Evolutionary conservation across 2,113 vertebrate species (phyloP).

Genomic region (Phalacrocorax brasilianus): DNA sequence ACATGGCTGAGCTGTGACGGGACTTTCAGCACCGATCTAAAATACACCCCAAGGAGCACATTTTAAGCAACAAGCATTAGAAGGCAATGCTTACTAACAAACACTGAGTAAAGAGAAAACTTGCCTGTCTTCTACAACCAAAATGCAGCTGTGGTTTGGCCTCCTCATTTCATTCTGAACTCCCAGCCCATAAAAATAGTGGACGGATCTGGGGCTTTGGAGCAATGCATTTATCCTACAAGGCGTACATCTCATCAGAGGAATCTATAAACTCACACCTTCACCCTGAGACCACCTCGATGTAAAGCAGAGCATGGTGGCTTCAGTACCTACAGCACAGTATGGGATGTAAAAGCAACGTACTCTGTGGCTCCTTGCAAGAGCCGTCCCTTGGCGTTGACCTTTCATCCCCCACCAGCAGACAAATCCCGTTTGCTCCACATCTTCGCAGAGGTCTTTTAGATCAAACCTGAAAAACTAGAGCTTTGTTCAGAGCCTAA

Average conservation of each 20-base stretch:
- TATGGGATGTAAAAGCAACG: background rate
- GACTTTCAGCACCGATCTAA: background rate
- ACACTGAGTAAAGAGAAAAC: background rate
- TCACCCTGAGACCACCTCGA: background rate
- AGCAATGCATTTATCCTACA: background rate
- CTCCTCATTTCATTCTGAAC: background rate
- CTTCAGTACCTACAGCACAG: background rate
- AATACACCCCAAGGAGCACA: background rate
- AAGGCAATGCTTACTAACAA: background rate
- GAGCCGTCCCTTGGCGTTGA: background rate
- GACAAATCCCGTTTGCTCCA: accelerated
- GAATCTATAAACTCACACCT: background rate
- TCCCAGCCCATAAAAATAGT: background rate
- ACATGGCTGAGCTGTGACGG: background rate
- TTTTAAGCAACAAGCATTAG: background rate
- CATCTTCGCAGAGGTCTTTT: accelerated
- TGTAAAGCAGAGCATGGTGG: background rate
- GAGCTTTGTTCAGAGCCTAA: background rate
- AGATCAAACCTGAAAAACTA: background rate
- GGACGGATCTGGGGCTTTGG: background rate
- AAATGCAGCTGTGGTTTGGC: background rate
- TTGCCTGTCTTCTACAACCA: background rate
- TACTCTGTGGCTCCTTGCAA: background rate
- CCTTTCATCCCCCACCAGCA: background rate
- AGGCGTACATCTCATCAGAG: background rate